Conservation (phyloP, 2,113 vertebrate species). For the Micromys minutus region DNA sequence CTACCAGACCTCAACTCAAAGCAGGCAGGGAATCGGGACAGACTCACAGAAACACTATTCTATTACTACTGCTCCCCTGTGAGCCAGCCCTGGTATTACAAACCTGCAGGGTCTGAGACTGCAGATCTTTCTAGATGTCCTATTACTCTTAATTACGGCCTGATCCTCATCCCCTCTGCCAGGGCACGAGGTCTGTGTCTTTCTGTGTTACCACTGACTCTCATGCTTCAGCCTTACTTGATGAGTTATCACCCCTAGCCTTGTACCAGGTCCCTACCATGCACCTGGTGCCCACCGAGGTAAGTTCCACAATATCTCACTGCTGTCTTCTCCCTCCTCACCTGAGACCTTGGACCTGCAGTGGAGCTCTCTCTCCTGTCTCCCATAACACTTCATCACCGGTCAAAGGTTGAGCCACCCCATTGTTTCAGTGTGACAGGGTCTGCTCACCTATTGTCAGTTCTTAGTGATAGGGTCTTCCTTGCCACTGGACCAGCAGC, state of each 20-base stretch:
- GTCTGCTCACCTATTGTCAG: rapidly evolving
- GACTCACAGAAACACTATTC: rapidly evolving
- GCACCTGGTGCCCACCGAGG: not conserved
- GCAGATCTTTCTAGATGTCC: not conserved
- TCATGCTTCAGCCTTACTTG: constrained; percentile 8
- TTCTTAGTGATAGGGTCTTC: not conserved
- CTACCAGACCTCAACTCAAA: not conserved
- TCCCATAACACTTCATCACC: not conserved
- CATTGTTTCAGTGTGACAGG: rapidly evolving
- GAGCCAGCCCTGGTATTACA: too few species aligned
- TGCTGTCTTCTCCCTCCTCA: not conserved
- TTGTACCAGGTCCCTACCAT: not conserved
- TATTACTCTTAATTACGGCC: not conserved
- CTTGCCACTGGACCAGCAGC: not conserved
- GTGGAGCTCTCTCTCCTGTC: not conserved
- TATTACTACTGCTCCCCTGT: not conserved
- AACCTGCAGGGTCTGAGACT: not conserved
- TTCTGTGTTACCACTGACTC: not conserved
- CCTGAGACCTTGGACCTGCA: not conserved
- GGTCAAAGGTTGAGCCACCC: rapidly evolving
- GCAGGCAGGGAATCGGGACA: not conserved
- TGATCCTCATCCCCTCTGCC: not conserved
- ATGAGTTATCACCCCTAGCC: constrained; percentile 7
- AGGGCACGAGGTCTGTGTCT: not conserved
- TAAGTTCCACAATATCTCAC: not conserved